Evolutionary conservation across 2,797 vertebrate species (phyloP).

Genomic region (Triplophysa yarkandensis): DNA sequence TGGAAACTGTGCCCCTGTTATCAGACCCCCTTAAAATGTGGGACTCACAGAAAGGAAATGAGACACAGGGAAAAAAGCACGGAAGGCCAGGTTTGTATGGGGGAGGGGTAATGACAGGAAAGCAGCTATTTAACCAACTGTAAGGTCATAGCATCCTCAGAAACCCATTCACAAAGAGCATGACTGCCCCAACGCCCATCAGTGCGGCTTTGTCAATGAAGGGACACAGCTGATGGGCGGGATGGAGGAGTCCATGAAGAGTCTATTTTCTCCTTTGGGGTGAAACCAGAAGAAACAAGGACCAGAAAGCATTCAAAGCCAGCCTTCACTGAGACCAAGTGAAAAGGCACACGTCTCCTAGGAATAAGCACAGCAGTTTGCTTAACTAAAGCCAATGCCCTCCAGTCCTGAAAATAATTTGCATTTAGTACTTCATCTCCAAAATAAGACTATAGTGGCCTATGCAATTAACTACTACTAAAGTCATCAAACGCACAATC

Average conservation of each 20-base stretch:
- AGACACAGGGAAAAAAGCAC: slow-evolving; percentile 38
- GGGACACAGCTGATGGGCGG: slow-evolving; percentile 43
- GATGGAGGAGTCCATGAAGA: slow-evolving; percentile 26
- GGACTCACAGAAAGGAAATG: slow-evolving; percentile 55
- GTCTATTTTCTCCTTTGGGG: slow-evolving; percentile 18
- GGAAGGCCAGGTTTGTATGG: slow-evolving; percentile 47
- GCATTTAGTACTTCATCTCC: slow-evolving; percentile 52
- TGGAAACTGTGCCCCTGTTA: slow-evolving; percentile 70
- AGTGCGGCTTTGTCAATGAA: slow-evolving; percentile 45
- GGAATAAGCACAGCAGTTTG: slow-evolving; percentile 60
- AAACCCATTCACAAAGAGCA: slow-evolving; percentile 49
- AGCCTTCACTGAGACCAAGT: slow-evolving; percentile 50
- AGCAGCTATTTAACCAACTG: slow-evolving; percentile 52
- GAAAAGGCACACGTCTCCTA: slow-evolving; percentile 18
- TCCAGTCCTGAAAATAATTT: slow-evolving; percentile 47
- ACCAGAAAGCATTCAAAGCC: slow-evolving; percentile 20
- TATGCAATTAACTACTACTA: slow-evolving; percentile 70
- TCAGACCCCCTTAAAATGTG: slow-evolving; percentile 52
- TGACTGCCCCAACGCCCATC: slow-evolving; percentile 22
- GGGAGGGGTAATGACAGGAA: slow-evolving; percentile 57
- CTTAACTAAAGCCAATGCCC: slow-evolving; percentile 49
- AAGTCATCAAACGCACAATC: slow-evolving; percentile 67
- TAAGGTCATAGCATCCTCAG: slow-evolving; percentile 47
- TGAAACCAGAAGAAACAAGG: slow-evolving; percentile 6
- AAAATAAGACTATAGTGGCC: slow-evolving; percentile 61